Evolutionary conservation across 2,113 vertebrate species (phyloP).

Genomic region (Podarcis cretensis): DNA sequence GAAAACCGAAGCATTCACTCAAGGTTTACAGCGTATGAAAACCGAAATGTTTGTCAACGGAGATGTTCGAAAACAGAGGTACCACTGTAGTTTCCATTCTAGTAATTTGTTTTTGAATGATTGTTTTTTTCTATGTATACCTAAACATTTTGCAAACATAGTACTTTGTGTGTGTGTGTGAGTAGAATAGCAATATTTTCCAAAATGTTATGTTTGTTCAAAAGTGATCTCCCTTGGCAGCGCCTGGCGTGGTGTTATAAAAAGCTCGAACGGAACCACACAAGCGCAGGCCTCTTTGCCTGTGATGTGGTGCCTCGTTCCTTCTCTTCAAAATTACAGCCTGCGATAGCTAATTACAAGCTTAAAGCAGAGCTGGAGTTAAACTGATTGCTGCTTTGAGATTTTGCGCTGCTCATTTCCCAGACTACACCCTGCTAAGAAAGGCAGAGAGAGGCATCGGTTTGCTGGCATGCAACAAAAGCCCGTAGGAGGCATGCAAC

Average conservation of each 20-base stretch:
- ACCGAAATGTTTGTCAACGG: too few relatives aligned
- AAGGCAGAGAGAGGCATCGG: constrained; percentile 15
- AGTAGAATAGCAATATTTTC: constrained; percentile 9
- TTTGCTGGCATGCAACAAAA: constrained; percentile 11
- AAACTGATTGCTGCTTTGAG: neutral
- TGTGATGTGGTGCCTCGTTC: constrained; percentile 65
- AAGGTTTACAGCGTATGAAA: too few relatives aligned
- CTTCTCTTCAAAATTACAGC: constrained; percentile 69
- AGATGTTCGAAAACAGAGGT: too few relatives aligned
- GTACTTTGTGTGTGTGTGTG: neutral
- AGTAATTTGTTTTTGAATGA: too few relatives aligned
- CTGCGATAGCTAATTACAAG: constrained; percentile 60
- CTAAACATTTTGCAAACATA: neutral
- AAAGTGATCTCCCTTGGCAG: constrained; percentile 49
- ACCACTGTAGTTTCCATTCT: too few relatives aligned
- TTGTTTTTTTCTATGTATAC: too few relatives aligned
- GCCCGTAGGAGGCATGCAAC: rapidly evolving
- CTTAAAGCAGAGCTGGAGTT: constrained; percentile 7
- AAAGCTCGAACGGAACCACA: constrained; percentile 44
- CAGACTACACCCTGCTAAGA: constrained; percentile 30
- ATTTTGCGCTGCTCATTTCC: constrained; percentile 26
- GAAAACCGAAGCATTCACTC: too few relatives aligned
- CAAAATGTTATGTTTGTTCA: constrained; percentile 47
- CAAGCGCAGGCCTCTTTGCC: constrained; percentile 43
- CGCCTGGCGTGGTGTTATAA: constrained; percentile 66